Evolutionary conservation across 2,888 invertebrate species (phyloP).

Genomic region (Tetheella fluctuosa): DNA sequence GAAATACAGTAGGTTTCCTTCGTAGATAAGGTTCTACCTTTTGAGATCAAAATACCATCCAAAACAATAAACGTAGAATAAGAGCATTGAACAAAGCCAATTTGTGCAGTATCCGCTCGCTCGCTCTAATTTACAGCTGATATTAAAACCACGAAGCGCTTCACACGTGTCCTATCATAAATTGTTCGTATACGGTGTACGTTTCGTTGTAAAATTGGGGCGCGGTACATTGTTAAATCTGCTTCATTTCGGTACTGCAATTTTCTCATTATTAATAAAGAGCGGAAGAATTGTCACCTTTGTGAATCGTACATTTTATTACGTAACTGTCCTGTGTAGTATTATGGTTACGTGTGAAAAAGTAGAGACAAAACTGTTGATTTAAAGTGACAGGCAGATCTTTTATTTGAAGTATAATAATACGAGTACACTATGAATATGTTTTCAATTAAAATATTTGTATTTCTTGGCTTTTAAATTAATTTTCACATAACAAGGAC

Average conservation of each 20-base stretch:
- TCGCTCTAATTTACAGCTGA: conserved; percentile 67
- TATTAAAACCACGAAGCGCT: conserved; percentile 67
- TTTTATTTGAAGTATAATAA: neutral
- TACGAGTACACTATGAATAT: too few species aligned
- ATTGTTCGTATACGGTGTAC: conserved; percentile 38
- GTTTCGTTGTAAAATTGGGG: conserved; percentile 36
- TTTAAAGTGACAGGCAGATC: neutral
- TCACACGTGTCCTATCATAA: conserved; percentile 61
- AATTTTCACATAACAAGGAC: neutral
- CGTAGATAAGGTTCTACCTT: neutral
- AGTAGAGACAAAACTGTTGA: neutral
- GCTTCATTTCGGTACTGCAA: conserved; percentile 33
- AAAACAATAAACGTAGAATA: conserved; percentile 38
- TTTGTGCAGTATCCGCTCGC: conserved; percentile 47
- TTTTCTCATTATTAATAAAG: conserved; percentile 35
- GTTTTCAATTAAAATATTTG: neutral
- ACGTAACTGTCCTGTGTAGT: neutral
- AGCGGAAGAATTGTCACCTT: conserved; percentile 17
- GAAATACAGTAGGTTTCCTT: conserved; percentile 12
- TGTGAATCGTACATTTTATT: neutral
- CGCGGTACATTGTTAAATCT: conserved; percentile 34
- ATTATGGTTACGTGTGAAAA: neutral
- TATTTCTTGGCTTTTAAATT: too few species aligned
- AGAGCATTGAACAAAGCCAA: conserved; percentile 34
- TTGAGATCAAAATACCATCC: conserved; percentile 30